Evolutionary conservation across 1,140 invertebrate genomes (phyloP), one percentile per base, ranked within the genome.

Genomic region (Brachionus calyciflorus): DNA sequence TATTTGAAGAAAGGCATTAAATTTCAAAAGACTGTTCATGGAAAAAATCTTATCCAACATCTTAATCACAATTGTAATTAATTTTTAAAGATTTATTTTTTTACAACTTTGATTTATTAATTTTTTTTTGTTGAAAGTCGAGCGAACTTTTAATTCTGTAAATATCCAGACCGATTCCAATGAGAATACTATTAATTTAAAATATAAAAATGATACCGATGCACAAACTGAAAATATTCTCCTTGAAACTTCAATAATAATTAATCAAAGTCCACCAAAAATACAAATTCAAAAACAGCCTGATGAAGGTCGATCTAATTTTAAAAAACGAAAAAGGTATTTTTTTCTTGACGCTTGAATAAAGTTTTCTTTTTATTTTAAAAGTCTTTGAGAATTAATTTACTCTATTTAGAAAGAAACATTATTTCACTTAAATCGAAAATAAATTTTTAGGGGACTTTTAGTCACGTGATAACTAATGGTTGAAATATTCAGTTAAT

Each of bases 21-120:
- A 51, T 49, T 73, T 21, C 44, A 30, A 40, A 73, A 49, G 33
- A 51, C 28, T 37, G 51, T 73, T 28, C 69, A 73, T 40, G 69
- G 69, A 9, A 73, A 73, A 51, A 73, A 55, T 24, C 48, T 73
- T 21, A 30, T 51, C 19, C 30, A 73, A 12, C 46, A 73, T 40
- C 12, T 73, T 17, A 51, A 37, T 30, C 28, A 19, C 28, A 73
- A 51, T 73, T 51, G 69, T 70, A 70, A 28, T 3, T 3, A 5
- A 4, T 28, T 55, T 73, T 12, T 1, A 51, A 24, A 33, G 19
- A 7, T 40, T 40, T 37, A 24, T 21, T 17, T 0, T n/a, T 4
- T 33, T 51, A 12, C 28, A 51, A 14, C n/a, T 49, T 24, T 30
- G 24, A 73, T 10, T 51, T 51, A 55, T 19, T 44, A 41, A n/a